phyloP scores from a whole-genome alignment of 1,140 invertebrate species.

The Drosophila malerkotliana region DNA sequence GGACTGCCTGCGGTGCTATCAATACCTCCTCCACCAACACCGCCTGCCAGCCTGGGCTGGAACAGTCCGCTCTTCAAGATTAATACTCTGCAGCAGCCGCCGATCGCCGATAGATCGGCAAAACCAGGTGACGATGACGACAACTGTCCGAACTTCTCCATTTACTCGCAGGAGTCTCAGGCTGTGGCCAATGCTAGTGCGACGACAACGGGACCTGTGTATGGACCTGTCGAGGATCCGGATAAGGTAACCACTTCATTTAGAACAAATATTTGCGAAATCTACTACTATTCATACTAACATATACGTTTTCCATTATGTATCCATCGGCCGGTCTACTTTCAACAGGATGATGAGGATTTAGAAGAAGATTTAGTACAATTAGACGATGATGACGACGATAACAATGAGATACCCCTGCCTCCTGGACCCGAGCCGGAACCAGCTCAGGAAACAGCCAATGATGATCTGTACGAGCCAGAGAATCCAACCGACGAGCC shows the following conservation, averaged over 20 bases:
- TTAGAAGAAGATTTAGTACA: conserved; percentile 84
- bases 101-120: conserved; percentile 33
- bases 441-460: conserved; percentile 4
- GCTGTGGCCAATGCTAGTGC: conserved; percentile 88
- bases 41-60: conserved; percentile 62
- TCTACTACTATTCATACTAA: neutral
- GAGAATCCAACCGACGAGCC: conserved; percentile 77
- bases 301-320: neutral
- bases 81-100: conserved; percentile 26
- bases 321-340: conserved; percentile 21
- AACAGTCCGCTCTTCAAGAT: conserved; percentile 71
- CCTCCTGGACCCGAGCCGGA: conserved; percentile 58
- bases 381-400: conserved; percentile 81
- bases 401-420: conserved; percentile 67
- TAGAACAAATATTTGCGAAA: neutral
- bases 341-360: conserved; percentile 75
- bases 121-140: conserved; percentile 87
- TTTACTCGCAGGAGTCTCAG: conserved; percentile 91
- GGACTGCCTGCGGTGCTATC: conserved; percentile 44
- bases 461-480: conserved; percentile 70
- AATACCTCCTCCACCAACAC: conserved; percentile 74
- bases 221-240: conserved; percentile 23
- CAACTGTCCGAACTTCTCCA: conserved; percentile 92
- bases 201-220: conserved; percentile 49
- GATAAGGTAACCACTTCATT: conserved; percentile 60